These are phyloP conservation scores for Pangasianodon gigas DNA, from an alignment of 2,113 vertebrate genomes.

Conservation along the genomic window DNA sequence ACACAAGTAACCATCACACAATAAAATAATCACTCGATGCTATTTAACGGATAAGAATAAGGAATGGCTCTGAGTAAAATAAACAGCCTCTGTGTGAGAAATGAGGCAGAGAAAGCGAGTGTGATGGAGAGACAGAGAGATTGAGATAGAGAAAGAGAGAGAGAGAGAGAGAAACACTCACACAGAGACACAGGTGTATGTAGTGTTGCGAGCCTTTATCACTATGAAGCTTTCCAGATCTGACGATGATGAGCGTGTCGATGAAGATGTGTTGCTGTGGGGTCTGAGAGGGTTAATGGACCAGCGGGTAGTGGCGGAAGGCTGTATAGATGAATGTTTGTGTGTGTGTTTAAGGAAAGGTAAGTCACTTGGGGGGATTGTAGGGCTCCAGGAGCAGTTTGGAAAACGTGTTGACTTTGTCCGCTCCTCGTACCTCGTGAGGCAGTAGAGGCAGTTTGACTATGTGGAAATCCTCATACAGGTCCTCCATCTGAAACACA, in stretches of 20 bases:
- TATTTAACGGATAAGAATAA: neutral
- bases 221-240: neutral
- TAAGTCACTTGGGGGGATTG: slow-evolving; percentile 82
- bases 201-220: slow-evolving; percentile 2
- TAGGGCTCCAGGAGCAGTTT: slow-evolving; percentile 90
- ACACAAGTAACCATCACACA: slow-evolving; percentile 19
- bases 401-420: slow-evolving; percentile 92
- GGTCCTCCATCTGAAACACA: slow-evolving; percentile 86
- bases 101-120: neutral
- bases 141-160: neutral
- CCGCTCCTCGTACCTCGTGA: slow-evolving; percentile 88
- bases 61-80: neutral
- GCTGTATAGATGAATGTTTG: neutral
- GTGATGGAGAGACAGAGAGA: neutral
- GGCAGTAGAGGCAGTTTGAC: slow-evolving; percentile 89
- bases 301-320: slow-evolving; percentile 28
- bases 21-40: neutral
- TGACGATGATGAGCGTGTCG: neutral
- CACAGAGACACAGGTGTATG: neutral
- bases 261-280: slow-evolving; percentile 30
- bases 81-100: neutral
- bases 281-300: slow-evolving; percentile 36
- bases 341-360: slow-evolving; percentile 22
- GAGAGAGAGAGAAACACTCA: neutral
- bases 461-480: slow-evolving; percentile 96